These are phyloP conservation scores for Micromesistius poutassou DNA, from an alignment of 2,797 vertebrate species.

Conservation along the genomic window DNA sequence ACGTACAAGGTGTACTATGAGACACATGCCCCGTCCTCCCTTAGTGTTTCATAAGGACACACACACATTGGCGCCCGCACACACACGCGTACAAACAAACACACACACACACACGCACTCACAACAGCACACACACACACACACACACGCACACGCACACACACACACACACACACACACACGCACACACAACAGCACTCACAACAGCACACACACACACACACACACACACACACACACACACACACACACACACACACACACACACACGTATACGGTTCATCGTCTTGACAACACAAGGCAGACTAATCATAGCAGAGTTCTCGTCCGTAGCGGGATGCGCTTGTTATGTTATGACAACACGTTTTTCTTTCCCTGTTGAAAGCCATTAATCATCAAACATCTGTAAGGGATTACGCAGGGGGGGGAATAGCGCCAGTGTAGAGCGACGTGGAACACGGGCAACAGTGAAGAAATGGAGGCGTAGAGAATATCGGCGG, in stretches of 20 bases:
- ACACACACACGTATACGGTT: not conserved
- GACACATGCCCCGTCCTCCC: no score
- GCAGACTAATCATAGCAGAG: constrained; percentile 32
- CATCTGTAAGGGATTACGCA: constrained; percentile 58
- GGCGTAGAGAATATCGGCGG: constrained; percentile 19
- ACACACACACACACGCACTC: no score
- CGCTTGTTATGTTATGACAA: constrained; percentile 46
- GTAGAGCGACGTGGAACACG: constrained; percentile 32
- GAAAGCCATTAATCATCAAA: constrained; percentile 60
- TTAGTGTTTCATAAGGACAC: not conserved
- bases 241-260: no score
- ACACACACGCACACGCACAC: no score
- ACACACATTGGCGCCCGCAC: not conserved
- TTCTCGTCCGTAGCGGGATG: constrained; percentile 32
- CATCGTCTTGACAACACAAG: constrained; percentile 3
- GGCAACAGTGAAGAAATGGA: constrained; percentile 39
- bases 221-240: no score
- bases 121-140: no score
- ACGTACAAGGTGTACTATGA: no score
- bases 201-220: no score
- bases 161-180: no score
- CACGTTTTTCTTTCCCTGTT: constrained; percentile 36
- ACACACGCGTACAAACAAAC: no score
- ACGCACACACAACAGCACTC: no score
- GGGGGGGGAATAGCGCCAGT: constrained; percentile 17